Evolutionary conservation across 1,140 invertebrate species (phyloP).

Genomic region (Conus ventricosus): DNA sequence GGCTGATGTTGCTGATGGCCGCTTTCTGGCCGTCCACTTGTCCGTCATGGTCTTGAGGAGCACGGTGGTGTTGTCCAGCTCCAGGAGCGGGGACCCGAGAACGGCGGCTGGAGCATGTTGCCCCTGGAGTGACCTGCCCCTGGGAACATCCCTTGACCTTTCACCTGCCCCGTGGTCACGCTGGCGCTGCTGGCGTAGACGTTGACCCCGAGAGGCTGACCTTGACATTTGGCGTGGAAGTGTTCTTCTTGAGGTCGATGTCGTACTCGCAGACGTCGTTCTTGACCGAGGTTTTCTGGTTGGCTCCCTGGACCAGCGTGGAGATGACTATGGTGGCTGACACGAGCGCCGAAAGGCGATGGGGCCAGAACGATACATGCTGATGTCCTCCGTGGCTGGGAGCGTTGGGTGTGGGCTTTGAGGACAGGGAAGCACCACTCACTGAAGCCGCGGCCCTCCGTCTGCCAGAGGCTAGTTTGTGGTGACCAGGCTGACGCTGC

Average conservation of each 20-base stretch:
- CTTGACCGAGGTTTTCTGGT: slow-evolving; percentile 29
- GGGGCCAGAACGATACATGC: not conserved
- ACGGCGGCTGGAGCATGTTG: not conserved
- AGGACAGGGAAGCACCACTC: too few relatives aligned
- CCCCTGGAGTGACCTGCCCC: not conserved
- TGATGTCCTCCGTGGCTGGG: not conserved
- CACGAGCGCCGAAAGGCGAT: not conserved
- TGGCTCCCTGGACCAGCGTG: not conserved
- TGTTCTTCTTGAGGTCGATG: slow-evolving; percentile 51
- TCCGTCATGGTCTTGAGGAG: slow-evolving; percentile 45
- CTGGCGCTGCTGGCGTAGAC: slow-evolving; percentile 49
- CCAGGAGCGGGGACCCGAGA: not conserved
- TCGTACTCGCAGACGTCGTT: slow-evolving; percentile 55
- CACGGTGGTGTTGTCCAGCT: slow-evolving; percentile 42
- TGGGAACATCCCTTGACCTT: not conserved
- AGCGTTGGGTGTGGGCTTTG: too few relatives aligned
- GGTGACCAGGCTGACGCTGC: too few relatives aligned
- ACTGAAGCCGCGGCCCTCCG: too few relatives aligned
- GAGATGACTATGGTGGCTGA: not conserved
- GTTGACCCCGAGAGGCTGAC: slow-evolving; percentile 44
- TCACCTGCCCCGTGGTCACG: slow-evolving; percentile 23
- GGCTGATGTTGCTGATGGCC: slow-evolving; percentile 46
- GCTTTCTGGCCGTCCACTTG: slow-evolving; percentile 22
- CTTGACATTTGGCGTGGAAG: slow-evolving; percentile 50
- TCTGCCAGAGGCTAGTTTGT: too few relatives aligned